phyloP scores from a whole-genome alignment of 2,113 vertebrate genomes.

The Sturnira hondurensis region DNA sequence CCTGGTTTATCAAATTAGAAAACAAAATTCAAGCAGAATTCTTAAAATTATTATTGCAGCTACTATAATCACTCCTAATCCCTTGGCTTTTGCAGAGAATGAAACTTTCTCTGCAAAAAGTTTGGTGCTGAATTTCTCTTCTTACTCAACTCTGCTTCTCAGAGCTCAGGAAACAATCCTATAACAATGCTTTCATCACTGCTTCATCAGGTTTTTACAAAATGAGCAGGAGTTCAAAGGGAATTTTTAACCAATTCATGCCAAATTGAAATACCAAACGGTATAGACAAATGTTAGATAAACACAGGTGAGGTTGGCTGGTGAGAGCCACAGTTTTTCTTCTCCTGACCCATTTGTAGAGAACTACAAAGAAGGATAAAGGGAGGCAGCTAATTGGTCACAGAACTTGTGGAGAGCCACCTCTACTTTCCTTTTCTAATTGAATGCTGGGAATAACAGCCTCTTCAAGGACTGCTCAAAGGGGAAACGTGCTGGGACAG shows the following conservation, averaged over 20 bases:
- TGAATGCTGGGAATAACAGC: slow-evolving; percentile 60
- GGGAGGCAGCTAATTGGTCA: slow-evolving; percentile 60
- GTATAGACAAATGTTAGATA: slow-evolving; percentile 36
- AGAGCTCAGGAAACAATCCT: slow-evolving; percentile 49
- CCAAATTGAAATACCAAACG: slow-evolving; percentile 58
- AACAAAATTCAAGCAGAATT: slow-evolving; percentile 40
- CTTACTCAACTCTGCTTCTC: background rate
- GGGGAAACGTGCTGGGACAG: slow-evolving; percentile 59
- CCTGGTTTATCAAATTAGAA: slow-evolving; percentile 24
- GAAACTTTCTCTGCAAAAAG: slow-evolving; percentile 32
- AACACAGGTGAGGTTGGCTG: slow-evolving; percentile 19
- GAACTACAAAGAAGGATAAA: slow-evolving; percentile 54
- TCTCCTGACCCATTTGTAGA: slow-evolving; percentile 50
- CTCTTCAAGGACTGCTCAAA: slow-evolving; percentile 58
- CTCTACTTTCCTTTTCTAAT: slow-evolving; percentile 70
- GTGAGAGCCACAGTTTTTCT: slow-evolving; percentile 24
- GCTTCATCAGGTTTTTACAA: slow-evolving; percentile 42
- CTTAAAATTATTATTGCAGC: background rate
- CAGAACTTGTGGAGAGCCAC: slow-evolving; percentile 52
- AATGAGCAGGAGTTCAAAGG: slow-evolving; percentile 63
- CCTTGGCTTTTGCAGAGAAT: slow-evolving; percentile 1
- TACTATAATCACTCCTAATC: background rate
- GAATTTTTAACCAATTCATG: slow-evolving; percentile 56
- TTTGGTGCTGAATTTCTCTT: slow-evolving; percentile 13
- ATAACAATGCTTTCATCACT: slow-evolving; percentile 27